Conservation (phyloP, 2,797 vertebrate genomes). For the Clamator glandarius region DNA sequence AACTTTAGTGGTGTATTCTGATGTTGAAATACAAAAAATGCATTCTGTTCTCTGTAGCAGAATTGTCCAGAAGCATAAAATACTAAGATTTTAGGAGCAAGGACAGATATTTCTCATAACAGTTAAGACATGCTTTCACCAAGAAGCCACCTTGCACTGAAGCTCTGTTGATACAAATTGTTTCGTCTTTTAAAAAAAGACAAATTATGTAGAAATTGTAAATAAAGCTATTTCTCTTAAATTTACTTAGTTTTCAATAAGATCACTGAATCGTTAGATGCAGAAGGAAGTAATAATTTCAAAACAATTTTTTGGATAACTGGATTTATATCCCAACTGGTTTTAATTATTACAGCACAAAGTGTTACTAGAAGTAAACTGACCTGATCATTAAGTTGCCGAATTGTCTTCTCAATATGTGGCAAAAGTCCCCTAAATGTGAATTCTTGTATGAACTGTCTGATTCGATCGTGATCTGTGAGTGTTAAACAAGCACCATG, state of each 20-base stretch:
- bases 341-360: not conserved
- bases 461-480: slow-evolving; percentile 94
- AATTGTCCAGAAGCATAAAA: accelerated
- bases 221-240: not conserved
- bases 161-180: not conserved
- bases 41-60: not conserved
- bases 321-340: not conserved
- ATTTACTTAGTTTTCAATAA: not conserved
- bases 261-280: not conserved
- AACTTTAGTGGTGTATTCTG: not conserved
- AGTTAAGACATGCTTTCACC: not conserved
- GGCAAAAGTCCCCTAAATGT: slow-evolving; percentile 95
- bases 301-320: not conserved
- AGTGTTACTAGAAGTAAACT: not conserved
- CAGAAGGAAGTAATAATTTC: not conserved
- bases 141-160: not conserved
- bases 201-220: not conserved
- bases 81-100: not conserved
- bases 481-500: slow-evolving; percentile 92
- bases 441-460: slow-evolving; percentile 98
- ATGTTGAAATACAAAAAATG: not conserved
- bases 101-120: not conserved
- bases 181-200: not conserved
- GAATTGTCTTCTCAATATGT: slow-evolving; percentile 96
- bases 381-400: slow-evolving; percentile 99